Evolutionary conservation across 2,797 vertebrate genomes (phyloP), one percentile per base, ranked within the genome.

Genomic region (Hyperoplus immaculatus): DNA sequence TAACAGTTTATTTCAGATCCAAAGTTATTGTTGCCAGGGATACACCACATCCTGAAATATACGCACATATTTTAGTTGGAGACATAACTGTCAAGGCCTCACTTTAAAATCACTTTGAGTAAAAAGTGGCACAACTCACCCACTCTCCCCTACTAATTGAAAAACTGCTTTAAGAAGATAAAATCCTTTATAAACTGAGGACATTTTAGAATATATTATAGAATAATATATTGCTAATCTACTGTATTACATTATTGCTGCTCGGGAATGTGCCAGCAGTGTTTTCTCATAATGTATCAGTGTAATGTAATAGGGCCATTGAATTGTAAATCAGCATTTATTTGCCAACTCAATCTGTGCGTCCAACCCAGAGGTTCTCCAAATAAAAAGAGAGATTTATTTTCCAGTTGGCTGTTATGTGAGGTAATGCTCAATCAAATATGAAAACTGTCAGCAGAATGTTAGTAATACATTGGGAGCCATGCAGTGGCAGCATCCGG

Each of bases 381-480:
- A 64, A 67, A 76, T 72, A 46, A 59, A 53, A 58, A 65, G 2
- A 2, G 49, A 42, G 36, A 75, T 76, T 59, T 14, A 61, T 41
- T 50, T 54, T 60, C 10, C 18, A 59, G 3, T 68, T 59, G 43
- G 45, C 77, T 10, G 3, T 47, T 69, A 12, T 45, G 47, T 47
- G 55, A 56, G 72, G 41, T 46, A 60, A 51, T 66, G 51, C 2
- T n/a, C 51, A 13, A 60, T 69, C 47, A 29, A 53, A 59, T 54
- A 29, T 51, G 21, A 53, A 54, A 53, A 50, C 50, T 18, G 66
- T 75, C 62, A 79, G 21, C 43, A 69, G 29, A 68, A 56, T 69
- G 45, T 47, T 58, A 62, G 39, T n/a, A 13, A 69, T 13, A 54
- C 8, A 64, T 3, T 4, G 38, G 15, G 7, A 60, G 47, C 21